Evolutionary conservation across 2,797 vertebrate genomes (phyloP).

Genomic region (Danio albolineatus): DNA sequence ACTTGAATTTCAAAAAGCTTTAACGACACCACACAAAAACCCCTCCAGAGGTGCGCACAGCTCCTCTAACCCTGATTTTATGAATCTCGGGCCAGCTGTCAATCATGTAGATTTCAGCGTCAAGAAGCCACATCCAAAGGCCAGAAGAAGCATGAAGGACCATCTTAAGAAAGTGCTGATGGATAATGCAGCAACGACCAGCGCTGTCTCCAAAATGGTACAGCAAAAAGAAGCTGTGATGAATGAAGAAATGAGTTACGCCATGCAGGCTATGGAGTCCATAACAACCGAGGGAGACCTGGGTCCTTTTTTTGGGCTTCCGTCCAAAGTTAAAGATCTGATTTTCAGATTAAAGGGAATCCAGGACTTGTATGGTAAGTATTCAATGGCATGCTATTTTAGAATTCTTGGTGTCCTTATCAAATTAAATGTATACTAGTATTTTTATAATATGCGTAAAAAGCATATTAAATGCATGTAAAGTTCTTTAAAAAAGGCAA

Average conservation of each 20-base stretch:
- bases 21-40: slow-evolving; percentile 53
- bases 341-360: slow-evolving; percentile 87
- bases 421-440: too few relatives aligned
- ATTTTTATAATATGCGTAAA: too few relatives aligned
- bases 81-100: background rate
- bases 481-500: too few relatives aligned
- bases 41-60: background rate
- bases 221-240: slow-evolving; percentile 85
- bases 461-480: too few relatives aligned
- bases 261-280: slow-evolving; percentile 79
- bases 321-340: slow-evolving; percentile 91
- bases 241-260: slow-evolving; percentile 86
- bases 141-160: slow-evolving; percentile 83
- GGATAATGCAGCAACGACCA: slow-evolving; percentile 83
- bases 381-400: too few relatives aligned
- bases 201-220: slow-evolving; percentile 75
- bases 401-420: too few relatives aligned
- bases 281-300: slow-evolving; percentile 78
- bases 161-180: slow-evolving; percentile 89
- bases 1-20: slow-evolving; percentile 71
- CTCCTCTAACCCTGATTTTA: slow-evolving; percentile 57
- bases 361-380: slow-evolving; percentile 89
- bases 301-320: slow-evolving; percentile 95
- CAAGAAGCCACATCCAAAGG: slow-evolving; percentile 51
- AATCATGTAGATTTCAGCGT: background rate